These are phyloP conservation scores for Phalacrocorax pelagicus DNA, from an alignment of 2,113 vertebrate species.

Conservation along the genomic window DNA sequence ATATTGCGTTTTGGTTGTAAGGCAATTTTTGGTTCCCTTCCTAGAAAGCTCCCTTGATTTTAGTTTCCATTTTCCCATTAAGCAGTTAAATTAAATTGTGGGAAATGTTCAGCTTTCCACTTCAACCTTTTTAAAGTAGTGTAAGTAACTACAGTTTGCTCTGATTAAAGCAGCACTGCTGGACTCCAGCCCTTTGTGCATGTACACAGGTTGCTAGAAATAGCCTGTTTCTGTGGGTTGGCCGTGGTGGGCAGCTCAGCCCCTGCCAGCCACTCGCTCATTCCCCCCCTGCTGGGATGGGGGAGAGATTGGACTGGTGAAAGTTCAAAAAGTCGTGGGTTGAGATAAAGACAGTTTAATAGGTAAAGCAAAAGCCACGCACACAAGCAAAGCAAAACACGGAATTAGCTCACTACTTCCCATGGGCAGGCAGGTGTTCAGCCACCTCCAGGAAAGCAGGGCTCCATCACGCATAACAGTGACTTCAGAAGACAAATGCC, in stretches of 20 bases:
- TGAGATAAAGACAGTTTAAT: neutral
- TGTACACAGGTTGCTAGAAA: neutral
- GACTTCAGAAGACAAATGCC: neutral
- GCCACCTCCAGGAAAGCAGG: neutral
- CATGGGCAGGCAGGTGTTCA: neutral
- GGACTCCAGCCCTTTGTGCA: neutral
- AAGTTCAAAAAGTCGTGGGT: neutral
- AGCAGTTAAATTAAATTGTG: neutral
- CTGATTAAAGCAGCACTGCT: neutral
- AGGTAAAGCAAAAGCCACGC: neutral
- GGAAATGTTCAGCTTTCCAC: neutral
- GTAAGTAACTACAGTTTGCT: neutral
- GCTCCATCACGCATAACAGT: fast-evolving
- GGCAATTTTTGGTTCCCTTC: neutral
- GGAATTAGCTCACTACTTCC: neutral
- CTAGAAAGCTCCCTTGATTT: neutral
- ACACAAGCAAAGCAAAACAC: neutral
- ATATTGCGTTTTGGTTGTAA: neutral
- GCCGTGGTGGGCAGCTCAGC: neutral
- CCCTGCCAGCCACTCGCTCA: fast-evolving
- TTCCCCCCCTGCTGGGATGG: fast-evolving
- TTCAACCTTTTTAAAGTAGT: neutral
- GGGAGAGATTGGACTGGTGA: neutral
- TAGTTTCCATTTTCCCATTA: neutral
- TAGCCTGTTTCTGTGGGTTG: neutral